Evolutionary conservation across 2,888 invertebrate species (phyloP).

Genomic region (Blastobasis adustella): DNA sequence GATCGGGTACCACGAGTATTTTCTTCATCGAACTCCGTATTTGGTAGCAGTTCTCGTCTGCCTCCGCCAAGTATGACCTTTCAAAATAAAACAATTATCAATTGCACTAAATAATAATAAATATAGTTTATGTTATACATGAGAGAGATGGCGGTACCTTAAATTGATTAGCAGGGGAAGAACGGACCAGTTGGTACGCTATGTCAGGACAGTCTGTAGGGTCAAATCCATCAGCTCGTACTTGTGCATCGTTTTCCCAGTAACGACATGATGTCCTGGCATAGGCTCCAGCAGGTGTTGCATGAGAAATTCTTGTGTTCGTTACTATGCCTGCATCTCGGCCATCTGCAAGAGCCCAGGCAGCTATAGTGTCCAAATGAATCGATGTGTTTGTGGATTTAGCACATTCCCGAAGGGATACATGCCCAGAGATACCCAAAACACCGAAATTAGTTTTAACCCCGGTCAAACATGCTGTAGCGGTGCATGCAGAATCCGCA

Average conservation of each 20-base stretch:
- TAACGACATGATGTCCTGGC: slow-evolving; percentile 80
- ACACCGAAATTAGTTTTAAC: slow-evolving; percentile 78
- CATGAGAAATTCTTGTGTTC: slow-evolving; percentile 85
- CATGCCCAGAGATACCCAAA: slow-evolving; percentile 78
- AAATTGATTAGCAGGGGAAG: slow-evolving; percentile 77
- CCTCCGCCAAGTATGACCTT: slow-evolving; percentile 85
- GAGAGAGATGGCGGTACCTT: slow-evolving; percentile 57
- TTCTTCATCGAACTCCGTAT: slow-evolving; percentile 65
- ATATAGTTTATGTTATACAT: background rate
- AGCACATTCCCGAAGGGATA: slow-evolving; percentile 72
- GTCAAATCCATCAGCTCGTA: slow-evolving; percentile 37
- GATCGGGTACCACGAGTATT: slow-evolving; percentile 52
- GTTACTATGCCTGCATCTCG: slow-evolving; percentile 79
- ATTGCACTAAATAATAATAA: background rate
- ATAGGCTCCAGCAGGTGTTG: slow-evolving; percentile 82
- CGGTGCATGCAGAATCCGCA: slow-evolving; percentile 81
- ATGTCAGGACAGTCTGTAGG: slow-evolving; percentile 76
- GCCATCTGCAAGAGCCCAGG: slow-evolving; percentile 74
- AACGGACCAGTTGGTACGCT: slow-evolving; percentile 78
- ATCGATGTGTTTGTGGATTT: slow-evolving; percentile 63
- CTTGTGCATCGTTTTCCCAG: slow-evolving; percentile 82
- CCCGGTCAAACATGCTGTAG: slow-evolving; percentile 80
- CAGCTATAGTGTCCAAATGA: slow-evolving; percentile 78
- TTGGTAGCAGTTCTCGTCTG: slow-evolving; percentile 77
- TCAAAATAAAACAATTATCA: background rate